Evolutionary conservation across 2,797 vertebrate genomes (phyloP).

Genomic region (Sternotherus odoratus): DNA sequence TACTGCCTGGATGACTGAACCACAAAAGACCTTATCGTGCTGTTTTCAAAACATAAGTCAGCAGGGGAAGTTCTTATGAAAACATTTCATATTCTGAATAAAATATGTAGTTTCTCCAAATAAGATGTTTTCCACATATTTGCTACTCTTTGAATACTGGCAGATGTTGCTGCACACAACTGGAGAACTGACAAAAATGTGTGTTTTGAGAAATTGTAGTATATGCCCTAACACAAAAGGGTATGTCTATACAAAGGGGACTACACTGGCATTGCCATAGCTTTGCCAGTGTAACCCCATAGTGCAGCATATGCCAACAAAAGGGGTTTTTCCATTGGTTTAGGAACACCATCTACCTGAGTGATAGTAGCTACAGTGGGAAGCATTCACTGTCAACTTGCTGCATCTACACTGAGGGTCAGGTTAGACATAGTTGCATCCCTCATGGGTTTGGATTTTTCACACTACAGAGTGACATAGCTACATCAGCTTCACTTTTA

Average conservation of each 20-base stretch:
- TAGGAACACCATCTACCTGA: not conserved
- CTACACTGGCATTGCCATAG: no score
- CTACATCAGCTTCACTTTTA: not conserved
- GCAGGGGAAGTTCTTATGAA: not conserved
- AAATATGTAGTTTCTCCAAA: not conserved
- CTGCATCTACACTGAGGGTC: not conserved
- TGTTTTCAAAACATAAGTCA: not conserved
- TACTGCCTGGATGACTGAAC: not conserved
- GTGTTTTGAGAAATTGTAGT: not conserved
- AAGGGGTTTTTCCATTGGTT: not conserved
- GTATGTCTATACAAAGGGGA: no score
- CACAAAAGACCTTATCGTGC: not conserved
- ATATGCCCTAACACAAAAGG: not conserved
- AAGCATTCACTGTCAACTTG: not conserved
- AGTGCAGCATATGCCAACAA: not conserved
- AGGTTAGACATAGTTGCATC: not conserved
- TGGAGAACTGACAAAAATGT: not conserved
- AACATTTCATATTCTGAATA: not conserved
- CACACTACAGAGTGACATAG: not conserved
- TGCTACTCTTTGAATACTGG: not conserved
- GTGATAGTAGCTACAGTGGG: not conserved
- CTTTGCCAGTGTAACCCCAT: not conserved
- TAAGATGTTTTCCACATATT: not conserved
- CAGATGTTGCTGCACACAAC: not conserved
- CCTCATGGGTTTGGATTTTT: not conserved